These are phyloP conservation scores for Lycorma delicatula DNA, from an alignment of 1,140 invertebrate species.

Conservation along the genomic window DNA sequence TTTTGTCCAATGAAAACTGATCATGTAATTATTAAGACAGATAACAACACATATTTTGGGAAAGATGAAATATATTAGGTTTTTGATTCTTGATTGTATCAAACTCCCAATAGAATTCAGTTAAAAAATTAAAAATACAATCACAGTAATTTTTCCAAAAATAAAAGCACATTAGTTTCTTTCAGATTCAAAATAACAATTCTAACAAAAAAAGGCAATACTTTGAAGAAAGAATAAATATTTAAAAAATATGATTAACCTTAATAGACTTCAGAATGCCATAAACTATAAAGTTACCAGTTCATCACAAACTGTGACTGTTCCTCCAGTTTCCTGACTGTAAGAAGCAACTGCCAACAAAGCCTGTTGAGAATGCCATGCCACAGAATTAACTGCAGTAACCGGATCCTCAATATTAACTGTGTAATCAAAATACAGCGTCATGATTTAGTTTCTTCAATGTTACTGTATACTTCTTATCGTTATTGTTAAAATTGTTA, in stretches of 20 bases:
- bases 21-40: no score
- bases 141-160: no score
- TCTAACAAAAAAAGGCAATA: conserved; percentile 6
- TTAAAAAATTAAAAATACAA: no score
- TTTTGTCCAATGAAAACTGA: no score
- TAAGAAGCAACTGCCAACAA: conserved; percentile 72
- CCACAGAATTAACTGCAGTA: conserved; percentile 17
- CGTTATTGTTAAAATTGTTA: no score
- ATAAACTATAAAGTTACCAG: conserved; percentile 49
- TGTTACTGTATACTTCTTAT: no score
- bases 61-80: no score
- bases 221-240: neutral
- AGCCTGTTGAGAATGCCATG: conserved; percentile 29
- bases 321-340: conserved; percentile 77
- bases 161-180: neutral
- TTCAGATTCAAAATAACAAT: conserved; percentile 13
- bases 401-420: conserved; percentile 23
- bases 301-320: conserved; percentile 81
- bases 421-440: conserved; percentile 31
- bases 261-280: neutral
- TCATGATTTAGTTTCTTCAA: conserved; percentile 21
- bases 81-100: neutral
- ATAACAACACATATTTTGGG: no score
- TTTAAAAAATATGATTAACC: conserved; percentile 1
- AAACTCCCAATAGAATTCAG: neutral